These are phyloP conservation scores for Siniperca knerii DNA, from an alignment of 2,113 vertebrate genomes.

Conservation along the genomic window DNA sequence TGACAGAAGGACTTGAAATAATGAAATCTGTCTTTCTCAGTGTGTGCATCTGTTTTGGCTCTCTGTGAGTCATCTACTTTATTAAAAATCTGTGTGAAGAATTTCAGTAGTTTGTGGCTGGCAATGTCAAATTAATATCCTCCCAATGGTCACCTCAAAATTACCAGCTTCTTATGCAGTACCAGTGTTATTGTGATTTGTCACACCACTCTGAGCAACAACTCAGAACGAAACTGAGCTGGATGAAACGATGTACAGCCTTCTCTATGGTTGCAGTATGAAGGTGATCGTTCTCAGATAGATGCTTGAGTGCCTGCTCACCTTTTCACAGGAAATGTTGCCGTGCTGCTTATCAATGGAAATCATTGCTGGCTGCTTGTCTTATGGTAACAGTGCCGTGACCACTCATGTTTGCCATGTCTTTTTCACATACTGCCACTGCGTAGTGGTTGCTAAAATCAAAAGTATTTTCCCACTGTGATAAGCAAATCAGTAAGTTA, in stretches of 20 bases:
- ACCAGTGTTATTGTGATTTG: not conserved
- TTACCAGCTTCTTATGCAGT: not conserved
- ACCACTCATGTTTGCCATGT: not conserved
- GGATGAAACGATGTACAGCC: not conserved
- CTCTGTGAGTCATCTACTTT: not conserved
- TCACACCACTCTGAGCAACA: not conserved
- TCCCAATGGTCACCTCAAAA: not conserved
- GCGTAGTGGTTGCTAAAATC: not conserved
- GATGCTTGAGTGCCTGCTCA: not conserved
- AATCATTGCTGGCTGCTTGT: conserved; percentile 24
- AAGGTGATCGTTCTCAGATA: conserved; percentile 12
- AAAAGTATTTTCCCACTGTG: not conserved
- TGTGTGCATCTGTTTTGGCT: not conserved
- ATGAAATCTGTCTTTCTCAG: not conserved
- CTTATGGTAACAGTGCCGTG: conserved; percentile 4
- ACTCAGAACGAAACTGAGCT: not conserved
- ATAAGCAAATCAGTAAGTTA: not conserved
- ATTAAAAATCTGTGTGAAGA: not conserved
- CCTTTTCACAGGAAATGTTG: conserved; percentile 26
- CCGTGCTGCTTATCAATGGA: conserved; percentile 45
- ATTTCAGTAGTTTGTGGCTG: not conserved
- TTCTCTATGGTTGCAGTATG: not conserved
- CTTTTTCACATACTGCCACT: conserved; percentile 36
- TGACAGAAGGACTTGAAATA: not conserved
- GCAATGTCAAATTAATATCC: not conserved